These are phyloP conservation scores for Sisor rabdophorus DNA, from an alignment of 2,113 vertebrate species.

Conservation along the genomic window DNA sequence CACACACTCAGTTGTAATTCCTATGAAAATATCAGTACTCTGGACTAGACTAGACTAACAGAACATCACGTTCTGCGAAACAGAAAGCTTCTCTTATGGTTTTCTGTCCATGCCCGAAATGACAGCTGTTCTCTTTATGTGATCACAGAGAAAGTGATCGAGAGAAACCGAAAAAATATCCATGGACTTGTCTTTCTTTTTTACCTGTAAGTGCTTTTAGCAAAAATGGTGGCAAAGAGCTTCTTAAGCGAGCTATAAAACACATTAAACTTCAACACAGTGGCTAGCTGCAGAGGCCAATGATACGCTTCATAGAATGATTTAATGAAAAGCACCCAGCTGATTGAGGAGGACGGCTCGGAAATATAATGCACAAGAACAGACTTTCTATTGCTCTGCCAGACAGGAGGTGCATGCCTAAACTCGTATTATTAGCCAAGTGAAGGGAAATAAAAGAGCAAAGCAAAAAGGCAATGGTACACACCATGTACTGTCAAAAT, in stretches of 20 bases:
- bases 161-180: background rate
- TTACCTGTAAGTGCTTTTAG: conserved; percentile 33
- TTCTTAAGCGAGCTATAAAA: conserved; percentile 25
- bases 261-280: conserved; percentile 37
- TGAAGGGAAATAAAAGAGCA: background rate
- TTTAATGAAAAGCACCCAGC: conserved; percentile 42
- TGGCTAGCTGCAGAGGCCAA: conserved; percentile 30
- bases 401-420: conserved; percentile 24
- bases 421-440: conserved; percentile 25
- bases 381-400: conserved; percentile 25
- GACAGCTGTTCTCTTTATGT: background rate
- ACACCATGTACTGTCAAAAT: conserved; percentile 9
- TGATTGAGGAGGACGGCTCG: conserved; percentile 21
- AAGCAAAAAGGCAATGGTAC: conserved; percentile 16
- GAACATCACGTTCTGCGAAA: conserved; percentile 5
- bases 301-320: conserved; percentile 37
- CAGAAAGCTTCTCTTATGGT: conserved; percentile 2
- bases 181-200: conserved; percentile 26
- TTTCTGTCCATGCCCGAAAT: background rate
- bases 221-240: conserved; percentile 8
- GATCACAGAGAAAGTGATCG: background rate
- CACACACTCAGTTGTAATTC: background rate
- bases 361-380: conserved; percentile 30
- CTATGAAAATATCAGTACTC: conserved; percentile 40
- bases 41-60: background rate